These are phyloP conservation scores for Crotalus tigris DNA, from an alignment of 2,113 vertebrate species.

Conservation along the genomic window DNA sequence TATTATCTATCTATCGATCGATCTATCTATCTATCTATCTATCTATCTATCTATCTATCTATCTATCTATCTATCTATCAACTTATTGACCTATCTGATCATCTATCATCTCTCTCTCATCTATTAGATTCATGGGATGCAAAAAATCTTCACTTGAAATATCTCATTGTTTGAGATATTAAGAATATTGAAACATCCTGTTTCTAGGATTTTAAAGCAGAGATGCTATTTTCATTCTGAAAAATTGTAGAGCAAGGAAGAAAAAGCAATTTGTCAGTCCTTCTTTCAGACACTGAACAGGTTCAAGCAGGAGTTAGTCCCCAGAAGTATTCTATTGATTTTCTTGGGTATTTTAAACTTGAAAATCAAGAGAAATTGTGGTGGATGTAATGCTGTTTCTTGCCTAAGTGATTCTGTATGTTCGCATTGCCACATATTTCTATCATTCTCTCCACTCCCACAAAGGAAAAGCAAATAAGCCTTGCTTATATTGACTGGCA, in stretches of 20 bases:
- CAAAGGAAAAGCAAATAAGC: constrained; percentile 44
- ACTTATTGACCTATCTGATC: no score
- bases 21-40: no score
- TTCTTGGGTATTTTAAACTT: constrained; percentile 13
- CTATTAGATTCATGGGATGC: neutral
- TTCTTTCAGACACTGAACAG: neutral
- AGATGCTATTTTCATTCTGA: neutral
- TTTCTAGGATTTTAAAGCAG: neutral
- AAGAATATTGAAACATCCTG: neutral
- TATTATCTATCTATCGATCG: no score
- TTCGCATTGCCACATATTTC: constrained; percentile 33
- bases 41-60: no score
- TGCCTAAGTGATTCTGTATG: constrained; percentile 47
- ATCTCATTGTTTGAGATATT: neutral
- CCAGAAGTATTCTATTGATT: constrained; percentile 9
- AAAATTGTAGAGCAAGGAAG: neutral
- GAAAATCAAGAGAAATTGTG: constrained; percentile 7
- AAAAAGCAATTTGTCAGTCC: neutral
- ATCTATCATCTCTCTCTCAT: neutral
- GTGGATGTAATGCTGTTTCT: constrained; percentile 37
- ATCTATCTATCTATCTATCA: no score
- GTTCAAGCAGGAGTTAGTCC: neutral
- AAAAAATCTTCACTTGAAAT: neutral
- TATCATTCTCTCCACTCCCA: constrained; percentile 35
- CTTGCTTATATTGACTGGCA: constrained; percentile 57